phyloP scores from a whole-genome alignment of 2,888 invertebrate genomes.

The Orthosia gothica region DNA sequence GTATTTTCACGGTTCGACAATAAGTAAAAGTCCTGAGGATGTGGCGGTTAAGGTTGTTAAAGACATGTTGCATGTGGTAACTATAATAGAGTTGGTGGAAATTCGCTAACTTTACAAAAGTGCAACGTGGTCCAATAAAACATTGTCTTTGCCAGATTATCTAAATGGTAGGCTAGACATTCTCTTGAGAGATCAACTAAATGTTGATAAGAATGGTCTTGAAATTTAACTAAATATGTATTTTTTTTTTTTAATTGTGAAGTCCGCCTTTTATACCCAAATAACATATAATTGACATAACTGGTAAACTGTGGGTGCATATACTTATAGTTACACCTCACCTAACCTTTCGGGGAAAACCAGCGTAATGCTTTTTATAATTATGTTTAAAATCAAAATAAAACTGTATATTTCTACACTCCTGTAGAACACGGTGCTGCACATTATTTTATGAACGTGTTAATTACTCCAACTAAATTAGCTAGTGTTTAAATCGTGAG shows the following conservation, averaged over 20 bases:
- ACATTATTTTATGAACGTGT: slow-evolving; percentile 25
- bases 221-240: background rate
- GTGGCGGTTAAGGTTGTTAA: slow-evolving; percentile 28
- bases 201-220: background rate
- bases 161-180: background rate
- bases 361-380: too few species aligned
- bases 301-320: too few species aligned
- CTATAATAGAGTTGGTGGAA: background rate
- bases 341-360: too few species aligned
- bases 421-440: background rate
- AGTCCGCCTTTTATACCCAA: too few species aligned
- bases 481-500: slow-evolving; percentile 35
- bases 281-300: too few species aligned
- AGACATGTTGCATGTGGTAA: slow-evolving; percentile 11
- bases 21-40: slow-evolving; percentile 48
- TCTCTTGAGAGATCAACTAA: background rate
- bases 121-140: background rate
- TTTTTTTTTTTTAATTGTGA: too few species aligned
- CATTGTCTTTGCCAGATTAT: background rate
- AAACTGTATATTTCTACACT: background rate
- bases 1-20: slow-evolving; percentile 57
- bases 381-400: background rate
- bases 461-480: slow-evolving; percentile 40
- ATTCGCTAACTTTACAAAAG: background rate
- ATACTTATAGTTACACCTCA: too few species aligned